These are phyloP conservation scores for Poecilia velifera DNA, from an alignment of 2,797 vertebrate genomes.

Conservation along the genomic window DNA sequence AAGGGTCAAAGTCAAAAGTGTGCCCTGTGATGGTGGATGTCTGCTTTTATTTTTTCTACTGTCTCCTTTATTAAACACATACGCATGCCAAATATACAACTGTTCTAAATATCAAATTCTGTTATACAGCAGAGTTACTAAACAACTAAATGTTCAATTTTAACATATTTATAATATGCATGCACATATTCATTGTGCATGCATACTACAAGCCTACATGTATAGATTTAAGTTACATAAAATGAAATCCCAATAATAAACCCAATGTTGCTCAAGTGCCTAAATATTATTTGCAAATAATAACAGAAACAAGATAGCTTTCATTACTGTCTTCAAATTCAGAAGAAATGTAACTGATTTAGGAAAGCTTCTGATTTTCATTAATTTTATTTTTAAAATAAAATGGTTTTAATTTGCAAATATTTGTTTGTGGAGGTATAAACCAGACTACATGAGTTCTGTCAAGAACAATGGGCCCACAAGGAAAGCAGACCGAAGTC, in stretches of 20 bases:
- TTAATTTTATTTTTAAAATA: too few relatives aligned
- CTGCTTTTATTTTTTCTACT: not conserved
- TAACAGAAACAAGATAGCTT: too few relatives aligned
- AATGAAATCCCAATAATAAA: not conserved
- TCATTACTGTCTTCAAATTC: not conserved
- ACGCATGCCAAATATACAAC: not conserved
- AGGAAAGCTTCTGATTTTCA: not conserved
- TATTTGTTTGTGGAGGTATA: not conserved
- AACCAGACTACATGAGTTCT: not conserved
- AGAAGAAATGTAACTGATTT: not conserved
- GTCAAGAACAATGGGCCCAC: not conserved
- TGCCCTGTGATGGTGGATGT: not conserved
- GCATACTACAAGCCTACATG: not conserved
- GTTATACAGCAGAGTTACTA: not conserved
- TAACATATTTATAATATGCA: not conserved
- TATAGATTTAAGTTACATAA: not conserved
- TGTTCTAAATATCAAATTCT: not conserved
- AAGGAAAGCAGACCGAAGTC: not conserved
- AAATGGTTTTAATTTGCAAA: not conserved
- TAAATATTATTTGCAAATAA: not conserved
- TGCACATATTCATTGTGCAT: not conserved
- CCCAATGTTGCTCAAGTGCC: not conserved
- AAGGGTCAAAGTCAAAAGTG: not conserved
- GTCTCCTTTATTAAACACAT: not conserved
- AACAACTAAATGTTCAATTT: not conserved